Evolutionary conservation across 2,113 vertebrate genomes (phyloP), one percentile per base, ranked within the genome.

Genomic region (Coryphaenoides rupestris): DNA sequence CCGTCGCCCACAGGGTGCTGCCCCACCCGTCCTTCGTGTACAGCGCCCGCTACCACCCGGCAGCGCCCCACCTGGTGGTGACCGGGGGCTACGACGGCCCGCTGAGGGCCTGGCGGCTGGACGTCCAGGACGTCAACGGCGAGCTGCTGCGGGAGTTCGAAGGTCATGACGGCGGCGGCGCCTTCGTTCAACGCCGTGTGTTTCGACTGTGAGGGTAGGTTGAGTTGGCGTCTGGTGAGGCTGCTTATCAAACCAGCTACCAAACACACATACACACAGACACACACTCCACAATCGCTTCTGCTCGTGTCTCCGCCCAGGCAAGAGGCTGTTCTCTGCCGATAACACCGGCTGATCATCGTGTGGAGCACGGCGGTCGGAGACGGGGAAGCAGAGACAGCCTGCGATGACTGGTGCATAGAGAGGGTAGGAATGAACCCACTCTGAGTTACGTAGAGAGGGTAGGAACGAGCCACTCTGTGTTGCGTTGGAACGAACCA

Each of bases 21-120:
- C 95, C 96, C 60, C 97, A 98, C 74, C 96, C 96, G 15, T 93
- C 92, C 3, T 99, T 98, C 79, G 94, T 98, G 60, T 99, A 98
- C 79, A 90, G 92, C 47, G 93, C 94, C n/a, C 95, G 91, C 80
- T 96, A 93, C 80, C 96, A 98, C 69, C 95, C 96, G n/a, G 16
- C 82, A 52, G 88, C 87, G 28, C 92, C 89, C 72, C 89, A 77
- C 1, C 77, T 99, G 62, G 93, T 93, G 2, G 88, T 94, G 64
- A 96, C 94, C 0, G 96, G 95, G 15, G 95, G 95, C 73, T 99
- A 93, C 0, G 96, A 99, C 81, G 81, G 91, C 12, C 71, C 96
- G 55, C 81, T 99, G 46, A 90, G 97, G 62, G 81, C 95, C 21
- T 99, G 97, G 97, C 91, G 91, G 77, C 81, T 95, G 5, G 91